Evolutionary conservation across 2,888 invertebrate genomes (phyloP), one percentile per base, ranked within the genome.

Genomic region (Xanthorhoe spadicearia): DNA sequence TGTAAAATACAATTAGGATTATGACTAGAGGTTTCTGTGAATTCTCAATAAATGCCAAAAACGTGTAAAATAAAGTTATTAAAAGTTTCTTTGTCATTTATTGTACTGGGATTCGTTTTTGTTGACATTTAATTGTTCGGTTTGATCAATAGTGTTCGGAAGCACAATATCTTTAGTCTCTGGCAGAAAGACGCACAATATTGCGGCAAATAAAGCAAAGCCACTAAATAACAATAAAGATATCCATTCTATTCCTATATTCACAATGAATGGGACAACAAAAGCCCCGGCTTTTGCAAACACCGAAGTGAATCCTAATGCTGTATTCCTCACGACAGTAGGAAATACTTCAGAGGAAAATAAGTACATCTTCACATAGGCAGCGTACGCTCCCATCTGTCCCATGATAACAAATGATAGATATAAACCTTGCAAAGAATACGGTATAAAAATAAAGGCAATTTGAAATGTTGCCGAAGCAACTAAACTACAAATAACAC

Each of bases 321-420:
- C 97, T 49, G 96, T 95, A 82, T 97, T 97, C 70, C 97, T 93
- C 4, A 97, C 94, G 3, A 96, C 95, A 0, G 97, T 97, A 0
- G 97, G 97, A 80, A 96, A 97, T 43, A 97, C 86, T 88, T 97
- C 97, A 0, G 96, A 96, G 4, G 96, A 95, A 83, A 95, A 97
- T 17, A 97, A 93, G 81, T 96, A 96, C 43, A 95, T 89, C 61
- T 94, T 94, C 0, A 95, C 94, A 78, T 96, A 96, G 0, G 95
- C 92, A 15, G 94, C 94, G 8, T 95, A 95, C 62, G 96, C 95
- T 3, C 97, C 97, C 74, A 96, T 95, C 77, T 97, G 95, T 0
- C 96, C 97, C 58, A 96, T 84, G 52, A 96, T 94, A 49, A 96
- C 96, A 73, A 97, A 93, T 17, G 93, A 95, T 38, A 96, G 95